Evolutionary conservation across 2,113 vertebrate genomes (phyloP).

Genomic region (Pteronura brasiliensis): DNA sequence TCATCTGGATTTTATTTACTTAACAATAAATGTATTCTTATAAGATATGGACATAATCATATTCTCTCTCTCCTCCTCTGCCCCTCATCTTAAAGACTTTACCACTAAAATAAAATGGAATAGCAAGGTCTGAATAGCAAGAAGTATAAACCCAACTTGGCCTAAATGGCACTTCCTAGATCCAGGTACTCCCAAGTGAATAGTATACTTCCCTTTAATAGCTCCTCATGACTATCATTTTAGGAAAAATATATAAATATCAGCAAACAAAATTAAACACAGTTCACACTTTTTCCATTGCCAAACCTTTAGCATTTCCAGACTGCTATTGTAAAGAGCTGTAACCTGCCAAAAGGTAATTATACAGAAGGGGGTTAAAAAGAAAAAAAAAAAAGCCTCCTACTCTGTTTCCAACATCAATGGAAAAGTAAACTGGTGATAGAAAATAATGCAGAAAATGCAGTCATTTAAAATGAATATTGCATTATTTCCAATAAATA

Average conservation of each 20-base stretch:
- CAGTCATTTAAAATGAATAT: not conserved
- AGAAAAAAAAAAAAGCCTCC: not conserved
- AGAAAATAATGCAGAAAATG: not conserved
- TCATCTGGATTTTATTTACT: not conserved
- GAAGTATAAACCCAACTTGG: not conserved
- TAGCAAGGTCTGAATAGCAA: not conserved
- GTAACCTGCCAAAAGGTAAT: not conserved
- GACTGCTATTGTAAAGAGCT: not conserved
- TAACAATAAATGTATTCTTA: not conserved
- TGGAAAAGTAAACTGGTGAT: not conserved
- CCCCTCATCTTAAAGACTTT: not conserved
- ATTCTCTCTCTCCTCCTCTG: not conserved
- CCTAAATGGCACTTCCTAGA: not conserved
- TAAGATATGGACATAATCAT: not conserved
- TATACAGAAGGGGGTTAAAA: not conserved
- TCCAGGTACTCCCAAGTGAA: not conserved
- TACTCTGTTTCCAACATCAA: not conserved
- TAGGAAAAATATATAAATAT: not conserved
- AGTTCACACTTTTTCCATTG: not conserved
- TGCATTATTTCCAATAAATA: not conserved
- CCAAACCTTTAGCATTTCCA: not conserved
- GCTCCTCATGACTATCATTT: not conserved
- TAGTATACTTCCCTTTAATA: not conserved
- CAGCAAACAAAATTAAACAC: constrained; percentile 1
- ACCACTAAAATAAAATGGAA: not conserved